Conservation (phyloP, 2,888 invertebrate species). For the Subacronicta megacephala region DNA sequence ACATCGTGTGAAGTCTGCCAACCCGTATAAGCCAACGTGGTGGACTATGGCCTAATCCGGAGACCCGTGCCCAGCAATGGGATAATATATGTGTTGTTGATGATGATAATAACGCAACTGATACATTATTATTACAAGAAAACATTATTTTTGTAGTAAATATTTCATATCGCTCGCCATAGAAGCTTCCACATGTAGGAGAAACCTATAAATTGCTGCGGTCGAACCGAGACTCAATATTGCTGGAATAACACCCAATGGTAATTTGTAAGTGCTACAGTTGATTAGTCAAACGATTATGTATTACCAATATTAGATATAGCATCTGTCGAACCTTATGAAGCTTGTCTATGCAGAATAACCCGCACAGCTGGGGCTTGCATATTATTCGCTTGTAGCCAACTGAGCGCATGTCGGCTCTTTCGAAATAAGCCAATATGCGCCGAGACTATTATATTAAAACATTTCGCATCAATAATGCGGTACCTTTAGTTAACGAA, state of each 20-base stretch:
- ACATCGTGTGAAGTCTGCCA: too few species aligned
- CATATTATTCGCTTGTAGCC: conserved; percentile 63
- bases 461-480: conserved; percentile 41
- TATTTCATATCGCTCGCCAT: too few species aligned
- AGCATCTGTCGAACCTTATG: conserved; percentile 50
- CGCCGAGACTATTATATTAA: conserved; percentile 39
- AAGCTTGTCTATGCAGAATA: conserved; percentile 66
- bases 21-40: too few species aligned
- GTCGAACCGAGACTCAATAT: conserved; percentile 10
- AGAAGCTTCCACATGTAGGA: too few species aligned
- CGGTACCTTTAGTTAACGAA: conserved; percentile 29
- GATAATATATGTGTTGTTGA: too few species aligned
- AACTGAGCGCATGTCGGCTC: conserved; percentile 55
- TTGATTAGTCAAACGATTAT: conserved; percentile 38
- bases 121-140: too few species aligned
- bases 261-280: conserved; percentile 33
- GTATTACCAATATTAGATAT: conserved; percentile 52
- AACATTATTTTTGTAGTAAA: too few species aligned
- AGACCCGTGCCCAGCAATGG: too few species aligned
- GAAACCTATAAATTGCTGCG: not conserved
- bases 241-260: not conserved
- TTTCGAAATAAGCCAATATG: conserved; percentile 62
- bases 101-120: too few species aligned
- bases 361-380: conserved; percentile 65
- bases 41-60: too few species aligned